Conservation (phyloP, 1,140 invertebrate species). For the Stegodyphus mimosarum region DNA sequence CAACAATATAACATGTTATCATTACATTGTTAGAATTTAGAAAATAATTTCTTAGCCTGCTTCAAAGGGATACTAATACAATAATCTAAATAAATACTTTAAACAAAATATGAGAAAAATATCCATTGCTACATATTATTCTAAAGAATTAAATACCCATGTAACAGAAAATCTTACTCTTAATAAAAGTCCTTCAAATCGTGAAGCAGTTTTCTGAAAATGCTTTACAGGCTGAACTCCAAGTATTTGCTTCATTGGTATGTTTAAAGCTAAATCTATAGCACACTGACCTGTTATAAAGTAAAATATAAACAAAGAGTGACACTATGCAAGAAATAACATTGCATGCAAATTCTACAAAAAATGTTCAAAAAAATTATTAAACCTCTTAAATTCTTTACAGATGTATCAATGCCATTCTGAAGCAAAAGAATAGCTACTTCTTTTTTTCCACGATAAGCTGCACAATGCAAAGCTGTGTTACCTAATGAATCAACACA, state of each 20-base stretch:
- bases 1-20: too few species aligned
- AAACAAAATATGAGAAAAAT: too few species aligned
- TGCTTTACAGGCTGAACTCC: constrained; percentile 74
- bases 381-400: constrained; percentile 69
- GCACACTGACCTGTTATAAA: constrained; percentile 73
- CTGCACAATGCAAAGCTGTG: constrained; percentile 77
- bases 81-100: too few species aligned
- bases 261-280: constrained; percentile 73
- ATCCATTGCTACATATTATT: too few species aligned
- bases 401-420: constrained; percentile 70
- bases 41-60: too few species aligned
- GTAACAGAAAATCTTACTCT: constrained; percentile 67
- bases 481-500: constrained; percentile 74
- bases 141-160: too few species aligned
- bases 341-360: background rate
- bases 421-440: constrained; percentile 77
- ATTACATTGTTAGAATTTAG: too few species aligned
- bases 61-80: too few species aligned
- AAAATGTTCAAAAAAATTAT: background rate
- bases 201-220: constrained; percentile 72
- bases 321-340: background rate
- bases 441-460: constrained; percentile 76
- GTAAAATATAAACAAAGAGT: background rate
- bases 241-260: constrained; percentile 77
- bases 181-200: constrained; percentile 76